These are phyloP conservation scores for Elymnias hypermnestra DNA, from an alignment of 1,140 invertebrate species.

Conservation along the genomic window DNA sequence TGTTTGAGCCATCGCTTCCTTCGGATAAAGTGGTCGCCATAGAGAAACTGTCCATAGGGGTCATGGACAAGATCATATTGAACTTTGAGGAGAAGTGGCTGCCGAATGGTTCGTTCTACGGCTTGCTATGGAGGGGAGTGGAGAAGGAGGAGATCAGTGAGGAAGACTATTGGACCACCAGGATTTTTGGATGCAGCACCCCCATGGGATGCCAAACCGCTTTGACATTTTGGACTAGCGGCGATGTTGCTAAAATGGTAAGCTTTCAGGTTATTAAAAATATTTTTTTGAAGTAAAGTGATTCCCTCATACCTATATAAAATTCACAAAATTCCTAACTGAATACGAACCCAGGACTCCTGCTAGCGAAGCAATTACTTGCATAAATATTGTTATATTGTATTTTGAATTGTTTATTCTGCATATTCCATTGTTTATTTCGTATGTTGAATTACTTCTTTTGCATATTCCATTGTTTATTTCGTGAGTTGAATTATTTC, in stretches of 20 bases:
- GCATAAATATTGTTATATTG: too few species aligned
- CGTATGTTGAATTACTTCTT: too few species aligned
- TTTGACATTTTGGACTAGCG: slow-evolving; percentile 43
- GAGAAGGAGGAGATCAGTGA: slow-evolving; percentile 26
- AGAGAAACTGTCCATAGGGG: slow-evolving; percentile 39
- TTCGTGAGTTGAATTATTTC: too few species aligned
- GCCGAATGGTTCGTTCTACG: slow-evolving; percentile 16
- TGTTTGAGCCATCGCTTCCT: slow-evolving; percentile 40
- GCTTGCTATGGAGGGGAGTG: slow-evolving; percentile 32
- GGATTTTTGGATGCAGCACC: slow-evolving; percentile 27
- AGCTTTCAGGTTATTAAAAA: too few species aligned
- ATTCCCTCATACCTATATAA: too few species aligned
- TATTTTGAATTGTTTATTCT: too few species aligned
- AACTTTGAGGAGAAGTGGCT: slow-evolving; percentile 30
- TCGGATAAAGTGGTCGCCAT: slow-evolving; percentile 36
- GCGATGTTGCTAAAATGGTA: slow-evolving; percentile 38
- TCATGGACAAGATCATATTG: slow-evolving; percentile 44
- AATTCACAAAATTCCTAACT: too few species aligned
- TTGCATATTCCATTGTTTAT: too few species aligned
- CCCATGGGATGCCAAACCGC: slow-evolving; percentile 24
- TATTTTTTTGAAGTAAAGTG: too few species aligned
- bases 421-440: too few species aligned
- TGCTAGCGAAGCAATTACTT: too few species aligned
- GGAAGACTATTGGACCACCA: slow-evolving; percentile 31
- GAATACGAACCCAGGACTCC: too few species aligned